Evolutionary conservation across 1,140 invertebrate species (phyloP).

Genomic region (Antheraea pernyi): DNA sequence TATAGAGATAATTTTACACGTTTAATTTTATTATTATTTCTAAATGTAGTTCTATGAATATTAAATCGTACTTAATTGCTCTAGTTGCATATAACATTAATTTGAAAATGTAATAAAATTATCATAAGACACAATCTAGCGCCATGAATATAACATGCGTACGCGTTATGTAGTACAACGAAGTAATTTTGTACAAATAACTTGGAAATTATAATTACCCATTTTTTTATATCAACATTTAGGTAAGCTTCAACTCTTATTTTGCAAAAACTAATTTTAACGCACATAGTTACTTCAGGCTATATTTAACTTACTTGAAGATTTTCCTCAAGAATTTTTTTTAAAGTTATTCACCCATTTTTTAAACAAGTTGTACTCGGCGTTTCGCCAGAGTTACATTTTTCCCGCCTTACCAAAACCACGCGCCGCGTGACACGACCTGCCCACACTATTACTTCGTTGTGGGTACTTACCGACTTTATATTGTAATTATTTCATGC

Average conservation of each 20-base stretch:
- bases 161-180: not conserved
- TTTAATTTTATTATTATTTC: slow-evolving; percentile 23
- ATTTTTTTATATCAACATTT: not conserved
- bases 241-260: too few relatives aligned
- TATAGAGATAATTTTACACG: slow-evolving; percentile 17
- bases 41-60: slow-evolving; percentile 6
- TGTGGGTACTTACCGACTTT: too few relatives aligned
- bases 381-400: too few relatives aligned
- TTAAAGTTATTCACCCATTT: too few relatives aligned
- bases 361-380: not conserved
- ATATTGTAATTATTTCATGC: too few relatives aligned
- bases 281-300: too few relatives aligned
- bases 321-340: too few relatives aligned
- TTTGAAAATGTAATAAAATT: not conserved
- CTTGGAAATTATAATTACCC: not conserved
- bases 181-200: not conserved
- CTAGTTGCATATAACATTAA: not conserved
- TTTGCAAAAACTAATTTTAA: too few relatives aligned
- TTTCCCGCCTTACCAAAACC: too few relatives aligned
- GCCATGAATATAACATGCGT: not conserved
- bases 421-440: too few relatives aligned
- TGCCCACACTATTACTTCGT: too few relatives aligned
- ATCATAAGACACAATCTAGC: not conserved
- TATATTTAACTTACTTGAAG: too few relatives aligned
- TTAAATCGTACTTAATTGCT: not conserved